These are phyloP conservation scores for Drosophila recens DNA, from an alignment of 2,888 invertebrate species.

Conservation along the genomic window DNA sequence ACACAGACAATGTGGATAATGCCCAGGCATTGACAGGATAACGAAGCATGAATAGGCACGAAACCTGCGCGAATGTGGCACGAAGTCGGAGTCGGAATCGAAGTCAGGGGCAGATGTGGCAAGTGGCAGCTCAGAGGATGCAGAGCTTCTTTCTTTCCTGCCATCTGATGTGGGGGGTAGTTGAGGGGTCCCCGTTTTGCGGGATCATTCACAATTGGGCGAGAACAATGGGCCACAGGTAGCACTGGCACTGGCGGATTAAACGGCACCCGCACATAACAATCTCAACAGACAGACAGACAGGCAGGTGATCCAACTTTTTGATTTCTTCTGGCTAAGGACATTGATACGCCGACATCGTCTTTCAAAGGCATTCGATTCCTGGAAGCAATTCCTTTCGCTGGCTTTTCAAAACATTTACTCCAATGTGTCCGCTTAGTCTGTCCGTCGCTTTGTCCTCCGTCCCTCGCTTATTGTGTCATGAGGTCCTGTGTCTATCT, in stretches of 20 bases:
- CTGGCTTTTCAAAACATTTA: slow-evolving; percentile 84
- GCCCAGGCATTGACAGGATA: slow-evolving; percentile 82
- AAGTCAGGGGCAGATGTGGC: slow-evolving; percentile 72
- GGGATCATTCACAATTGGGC: slow-evolving; percentile 74
- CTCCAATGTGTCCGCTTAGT: slow-evolving; percentile 69
- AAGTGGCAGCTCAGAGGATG: slow-evolving; percentile 60
- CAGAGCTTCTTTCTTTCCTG: slow-evolving; percentile 33
- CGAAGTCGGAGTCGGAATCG: slow-evolving; percentile 30
- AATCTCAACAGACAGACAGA: slow-evolving; percentile 38
- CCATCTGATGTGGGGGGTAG: background rate
- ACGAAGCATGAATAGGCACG: slow-evolving; percentile 83
- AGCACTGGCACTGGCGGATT: slow-evolving; percentile 55
- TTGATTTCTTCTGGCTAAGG: slow-evolving; percentile 82
- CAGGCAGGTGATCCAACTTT: slow-evolving; percentile 82
- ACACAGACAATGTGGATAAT: slow-evolving; percentile 72
- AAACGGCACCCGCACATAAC: slow-evolving; percentile 74
- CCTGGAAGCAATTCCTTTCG: slow-evolving; percentile 83
- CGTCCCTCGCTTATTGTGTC: slow-evolving; percentile 61
- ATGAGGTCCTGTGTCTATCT: slow-evolving; percentile 62
- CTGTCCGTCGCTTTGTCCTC: slow-evolving; percentile 20
- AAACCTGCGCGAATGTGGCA: slow-evolving; percentile 65
- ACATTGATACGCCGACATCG: slow-evolving; percentile 75
- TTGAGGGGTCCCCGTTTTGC: slow-evolving; percentile 30
- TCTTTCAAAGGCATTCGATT: slow-evolving; percentile 67
- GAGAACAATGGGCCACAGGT: slow-evolving; percentile 73